Evolutionary conservation across 1,140 invertebrate species (phyloP), one percentile per base, ranked within the genome.

Genomic region (Camponotus pennsylvanicus): DNA sequence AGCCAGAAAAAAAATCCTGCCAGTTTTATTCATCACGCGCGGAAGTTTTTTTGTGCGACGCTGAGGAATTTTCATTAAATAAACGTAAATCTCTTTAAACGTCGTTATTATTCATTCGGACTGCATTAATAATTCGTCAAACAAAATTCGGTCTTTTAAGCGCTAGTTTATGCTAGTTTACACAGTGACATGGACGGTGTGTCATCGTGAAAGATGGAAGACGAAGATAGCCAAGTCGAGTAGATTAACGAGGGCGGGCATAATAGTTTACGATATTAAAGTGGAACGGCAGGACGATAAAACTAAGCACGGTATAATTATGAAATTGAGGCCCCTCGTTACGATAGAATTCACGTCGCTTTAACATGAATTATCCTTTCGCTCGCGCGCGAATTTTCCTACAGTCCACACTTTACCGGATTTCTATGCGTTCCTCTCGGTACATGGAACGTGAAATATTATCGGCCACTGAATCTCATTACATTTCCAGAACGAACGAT

Each of bases 241-340:
- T n/a, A 52, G 69, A 83, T 83, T 83, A 83, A 83, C 57, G 69
- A 73, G 37, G 52, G 40, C 55, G 52, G 37, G 7, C 40, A 73
- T 83, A 83, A 73, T 70, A 80, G 45, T 59, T 61, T 73, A 83
- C 27, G 40, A 82, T 75, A 83, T 55, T 49, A 75, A 83, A 73
- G 67, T 61, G 55, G 69, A 83, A 63, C 69, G 57, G 32, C 49
- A 70, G 9, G 78, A 55, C 40, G 27, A 73, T 83, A 83, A 83
- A 83, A 83, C 69, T 73, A 83, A 83, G 40, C 55, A 83, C 52
- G n/a, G 15, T 83, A 32, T 83, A 83, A 83, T 83, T 75, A 83
- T 83, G 55, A 82, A 73, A 82, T 73, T 73, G 55, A 73, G 52
- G 55, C 37, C 18, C 18, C 40, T 59, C 45, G 45, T 82, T 73